Conservation (phyloP, 2,888 invertebrate genomes). For the Gasteruption jaculator region DNA sequence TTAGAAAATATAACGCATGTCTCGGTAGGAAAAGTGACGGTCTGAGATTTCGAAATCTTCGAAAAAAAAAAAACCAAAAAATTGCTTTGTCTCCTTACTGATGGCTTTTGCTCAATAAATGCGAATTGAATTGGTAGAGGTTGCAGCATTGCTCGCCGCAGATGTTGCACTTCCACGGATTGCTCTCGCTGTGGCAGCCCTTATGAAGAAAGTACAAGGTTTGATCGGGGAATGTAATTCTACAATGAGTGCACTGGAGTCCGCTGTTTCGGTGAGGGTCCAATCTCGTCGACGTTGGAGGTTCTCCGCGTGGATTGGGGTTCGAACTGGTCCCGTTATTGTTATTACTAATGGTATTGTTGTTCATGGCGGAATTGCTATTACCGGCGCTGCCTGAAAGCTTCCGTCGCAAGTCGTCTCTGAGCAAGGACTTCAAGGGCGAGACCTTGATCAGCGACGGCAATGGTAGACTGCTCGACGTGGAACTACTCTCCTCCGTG, state of each 20-base stretch:
- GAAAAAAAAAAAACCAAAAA: neutral
- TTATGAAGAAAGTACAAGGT: conserved; percentile 96
- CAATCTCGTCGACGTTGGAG: conserved; percentile 65
- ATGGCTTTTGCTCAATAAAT: conserved; percentile 90
- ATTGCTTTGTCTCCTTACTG: conserved; percentile 59
- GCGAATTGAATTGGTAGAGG: conserved; percentile 95
- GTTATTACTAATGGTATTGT: conserved; percentile 28
- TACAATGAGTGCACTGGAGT: conserved; percentile 85
- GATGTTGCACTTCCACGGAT: conserved; percentile 97
- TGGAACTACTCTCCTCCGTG: conserved; percentile 54
- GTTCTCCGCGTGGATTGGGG: conserved; percentile 52
- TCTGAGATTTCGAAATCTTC: conserved; percentile 3
- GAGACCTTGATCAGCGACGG: conserved; percentile 80
- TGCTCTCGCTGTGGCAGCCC: conserved; percentile 95
- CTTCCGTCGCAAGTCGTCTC: conserved; percentile 79
- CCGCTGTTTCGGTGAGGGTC: conserved; percentile 59
- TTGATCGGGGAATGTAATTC: conserved; percentile 88
- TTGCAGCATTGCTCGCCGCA: conserved; percentile 94
- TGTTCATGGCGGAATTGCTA: conserved; percentile 31
- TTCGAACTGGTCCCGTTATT: conserved; percentile 35
- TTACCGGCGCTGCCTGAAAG: conserved; percentile 58
- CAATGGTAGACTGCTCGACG: conserved; percentile 61
- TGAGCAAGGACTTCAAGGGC: conserved; percentile 76
- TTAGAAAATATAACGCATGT: too few relatives aligned
- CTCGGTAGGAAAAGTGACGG: too few relatives aligned